These are phyloP conservation scores for Dolichotis patagonum DNA, from an alignment of 2,113 vertebrate species.

Conservation along the genomic window DNA sequence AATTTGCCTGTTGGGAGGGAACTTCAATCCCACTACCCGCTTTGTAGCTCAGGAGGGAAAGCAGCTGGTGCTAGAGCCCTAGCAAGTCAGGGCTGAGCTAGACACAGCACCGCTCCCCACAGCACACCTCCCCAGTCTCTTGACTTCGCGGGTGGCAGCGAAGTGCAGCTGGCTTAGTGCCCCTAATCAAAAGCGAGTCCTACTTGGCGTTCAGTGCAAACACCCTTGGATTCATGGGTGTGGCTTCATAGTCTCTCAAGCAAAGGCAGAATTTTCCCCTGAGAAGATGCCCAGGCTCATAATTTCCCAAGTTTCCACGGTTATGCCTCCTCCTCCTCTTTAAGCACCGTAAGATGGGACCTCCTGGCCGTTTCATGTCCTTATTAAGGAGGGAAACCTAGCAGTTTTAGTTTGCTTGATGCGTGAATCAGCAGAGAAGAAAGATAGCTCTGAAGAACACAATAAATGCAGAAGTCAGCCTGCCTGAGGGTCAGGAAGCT, in stretches of 20 bases:
- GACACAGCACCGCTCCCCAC: neutral
- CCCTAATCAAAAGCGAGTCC: neutral
- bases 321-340: neutral
- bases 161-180: neutral
- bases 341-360: neutral
- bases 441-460: neutral
- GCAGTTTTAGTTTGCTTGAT: neutral
- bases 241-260: constrained; percentile 1
- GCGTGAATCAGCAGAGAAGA: neutral
- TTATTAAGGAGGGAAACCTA: neutral
- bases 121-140: neutral
- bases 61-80: neutral
- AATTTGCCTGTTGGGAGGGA: neutral
- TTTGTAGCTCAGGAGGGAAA: neutral
- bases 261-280: neutral
- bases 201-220: neutral
- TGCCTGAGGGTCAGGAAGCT: neutral
- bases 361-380: neutral
- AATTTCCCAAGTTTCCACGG: neutral
- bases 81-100: neutral
- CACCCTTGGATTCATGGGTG: neutral
- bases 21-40: neutral
- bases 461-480: neutral
- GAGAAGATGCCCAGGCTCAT: constrained; percentile 15
- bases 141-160: neutral